Conservation (phyloP, 2,113 vertebrate genomes). For the Hyperopisus bebe region DNA sequence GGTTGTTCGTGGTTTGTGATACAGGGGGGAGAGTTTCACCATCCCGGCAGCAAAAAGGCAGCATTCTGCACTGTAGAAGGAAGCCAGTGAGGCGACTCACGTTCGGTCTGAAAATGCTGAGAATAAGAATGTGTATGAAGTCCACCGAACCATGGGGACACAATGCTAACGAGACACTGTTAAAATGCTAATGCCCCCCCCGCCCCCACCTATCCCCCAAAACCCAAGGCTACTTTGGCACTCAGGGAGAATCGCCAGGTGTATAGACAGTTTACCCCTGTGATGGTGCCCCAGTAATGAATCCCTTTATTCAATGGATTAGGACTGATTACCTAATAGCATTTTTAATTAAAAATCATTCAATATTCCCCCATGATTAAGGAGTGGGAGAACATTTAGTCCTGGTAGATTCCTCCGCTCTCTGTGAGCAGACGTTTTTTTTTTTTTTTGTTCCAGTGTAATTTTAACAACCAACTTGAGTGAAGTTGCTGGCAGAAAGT, state of each 20-base stretch:
- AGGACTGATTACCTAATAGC: conserved; percentile 18
- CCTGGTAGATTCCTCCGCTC: not conserved
- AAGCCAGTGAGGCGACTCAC: not conserved
- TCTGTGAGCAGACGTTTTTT: not conserved
- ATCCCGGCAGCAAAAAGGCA: not conserved
- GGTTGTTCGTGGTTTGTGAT: not conserved
- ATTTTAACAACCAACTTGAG: not conserved
- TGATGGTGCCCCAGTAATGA: conserved; percentile 15
- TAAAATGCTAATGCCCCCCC: not conserved
- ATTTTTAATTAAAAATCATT: conserved; percentile 23
- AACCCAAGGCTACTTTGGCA: not conserved
- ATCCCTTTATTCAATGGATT: conserved; percentile 13
- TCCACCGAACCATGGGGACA: not conserved
- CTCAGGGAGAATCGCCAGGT: not conserved
- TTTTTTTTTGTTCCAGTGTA: not conserved
- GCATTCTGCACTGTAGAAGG: not conserved
- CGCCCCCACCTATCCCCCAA: not conserved
- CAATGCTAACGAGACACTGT: not conserved
- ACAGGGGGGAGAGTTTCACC: not conserved
- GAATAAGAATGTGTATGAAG: not conserved
- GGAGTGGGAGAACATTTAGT: not conserved
- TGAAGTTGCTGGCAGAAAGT: not conserved
- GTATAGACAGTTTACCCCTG: not conserved
- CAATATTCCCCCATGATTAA: conserved; percentile 10
- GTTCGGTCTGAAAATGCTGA: not conserved